Evolutionary conservation across 2,797 vertebrate species (phyloP).

Genomic region (Falco berigora): DNA sequence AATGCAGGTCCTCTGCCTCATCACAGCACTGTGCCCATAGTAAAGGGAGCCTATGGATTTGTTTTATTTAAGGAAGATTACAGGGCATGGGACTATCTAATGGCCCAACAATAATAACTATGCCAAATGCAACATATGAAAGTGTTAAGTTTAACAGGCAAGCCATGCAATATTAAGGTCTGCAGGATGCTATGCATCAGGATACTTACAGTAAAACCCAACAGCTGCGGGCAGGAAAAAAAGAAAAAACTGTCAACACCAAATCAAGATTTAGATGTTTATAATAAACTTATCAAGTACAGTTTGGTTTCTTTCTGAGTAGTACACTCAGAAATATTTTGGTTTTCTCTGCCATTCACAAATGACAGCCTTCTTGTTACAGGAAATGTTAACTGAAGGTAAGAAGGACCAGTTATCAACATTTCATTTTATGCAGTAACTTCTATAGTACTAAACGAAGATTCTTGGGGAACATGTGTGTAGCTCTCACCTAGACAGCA

Average conservation of each 20-base stretch:
- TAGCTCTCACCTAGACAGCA: not conserved
- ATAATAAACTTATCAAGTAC: constrained; percentile 26
- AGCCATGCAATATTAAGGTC: constrained; percentile 45
- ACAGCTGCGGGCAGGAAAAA: constrained; percentile 71
- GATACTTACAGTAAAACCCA: constrained; percentile 86
- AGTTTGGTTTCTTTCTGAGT: not conserved
- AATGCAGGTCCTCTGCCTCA: not conserved
- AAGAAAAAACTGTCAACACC: constrained; percentile 30
- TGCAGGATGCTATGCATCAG: not conserved
- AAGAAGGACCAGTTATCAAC: not conserved
- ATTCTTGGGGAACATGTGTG: not conserved
- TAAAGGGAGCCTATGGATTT: not conserved
- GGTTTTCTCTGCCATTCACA: not conserved
- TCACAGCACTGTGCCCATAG: not conserved
- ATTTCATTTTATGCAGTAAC: not conserved
- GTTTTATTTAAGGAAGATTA: not conserved
- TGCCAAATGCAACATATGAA: fast-evolving
- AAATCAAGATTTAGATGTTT: not conserved
- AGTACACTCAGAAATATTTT: not conserved
- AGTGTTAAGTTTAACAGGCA: not conserved
- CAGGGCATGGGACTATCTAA: not conserved
- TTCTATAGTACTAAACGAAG: not conserved
- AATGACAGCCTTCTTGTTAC: not conserved
- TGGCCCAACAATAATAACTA: not conserved
- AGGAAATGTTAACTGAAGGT: not conserved